phyloP scores from a whole-genome alignment of 2,113 vertebrate species.

The Solenodon paradoxus region DNA sequence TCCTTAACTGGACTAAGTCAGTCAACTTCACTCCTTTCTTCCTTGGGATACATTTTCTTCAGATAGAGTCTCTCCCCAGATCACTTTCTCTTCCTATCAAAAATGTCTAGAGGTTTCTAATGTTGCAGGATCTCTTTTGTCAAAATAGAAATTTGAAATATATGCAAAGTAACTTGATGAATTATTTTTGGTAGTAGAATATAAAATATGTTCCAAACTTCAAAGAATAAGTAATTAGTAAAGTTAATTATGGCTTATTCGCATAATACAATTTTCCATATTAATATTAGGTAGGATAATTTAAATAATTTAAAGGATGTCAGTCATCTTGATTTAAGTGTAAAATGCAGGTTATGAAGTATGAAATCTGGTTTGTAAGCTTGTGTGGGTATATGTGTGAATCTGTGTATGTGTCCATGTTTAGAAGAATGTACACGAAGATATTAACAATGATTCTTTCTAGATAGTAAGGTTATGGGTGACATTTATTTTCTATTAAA shows the following conservation, averaged over 20 bases:
- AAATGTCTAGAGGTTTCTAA: not conserved
- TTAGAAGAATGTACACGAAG: not conserved
- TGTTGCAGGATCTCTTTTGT: not conserved
- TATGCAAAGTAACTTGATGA: not conserved
- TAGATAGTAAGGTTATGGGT: not conserved
- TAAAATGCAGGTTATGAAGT: not conserved
- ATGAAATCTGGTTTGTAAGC: not conserved
- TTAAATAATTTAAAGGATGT: not conserved
- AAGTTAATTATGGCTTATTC: not conserved
- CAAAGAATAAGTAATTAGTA: not conserved
- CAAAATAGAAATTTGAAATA: not conserved
- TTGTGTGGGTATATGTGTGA: not conserved
- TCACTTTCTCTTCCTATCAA: not conserved
- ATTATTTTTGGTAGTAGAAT: not conserved
- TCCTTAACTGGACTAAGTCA: not conserved
- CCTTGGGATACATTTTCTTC: not conserved
- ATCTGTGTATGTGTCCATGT: rapidly evolving
- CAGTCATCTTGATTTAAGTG: not conserved
- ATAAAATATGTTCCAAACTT: not conserved
- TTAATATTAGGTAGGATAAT: not conserved
- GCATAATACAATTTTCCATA: not conserved
- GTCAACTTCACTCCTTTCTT: not conserved
- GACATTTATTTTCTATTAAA: not conserved
- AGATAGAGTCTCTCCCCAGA: too few relatives aligned
- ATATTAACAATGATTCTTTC: not conserved